Evolutionary conservation across 2,888 invertebrate genomes (phyloP), one percentile per base, ranked within the genome.

Genomic region (Microplitis manilae): DNA sequence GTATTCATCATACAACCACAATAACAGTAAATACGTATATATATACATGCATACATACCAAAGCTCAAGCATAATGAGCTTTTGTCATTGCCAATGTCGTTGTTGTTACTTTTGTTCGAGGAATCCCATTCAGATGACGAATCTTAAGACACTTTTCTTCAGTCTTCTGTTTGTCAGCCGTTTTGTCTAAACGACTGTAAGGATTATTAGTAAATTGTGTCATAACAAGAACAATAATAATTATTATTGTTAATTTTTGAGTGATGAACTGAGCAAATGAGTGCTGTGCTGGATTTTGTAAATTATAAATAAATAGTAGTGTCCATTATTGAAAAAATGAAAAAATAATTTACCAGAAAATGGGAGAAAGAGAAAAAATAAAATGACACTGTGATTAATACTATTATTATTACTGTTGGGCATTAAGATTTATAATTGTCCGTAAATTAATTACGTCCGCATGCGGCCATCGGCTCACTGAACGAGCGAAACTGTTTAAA

Each of bases 1-100:
- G 67, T 77, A 71, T 59, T 77, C 79, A 75, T 77, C n/a, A 39
- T 9, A 38, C 65, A 65, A 65, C 50, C 9, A 50, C 13, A 50
- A 50, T 50, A 50, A 50, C 6, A 50, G 8, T 50, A 50, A 13
- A 13, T 50, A 13, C 13, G n/a, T 17, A 17, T 17, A 17, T 17
- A 50, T 50, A 4, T 13, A 13, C 8, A 64, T 6, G 7, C 20
- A 15, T 64, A 64, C 13, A 5, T 50, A 50, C 13, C 50, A 13
- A 30, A 13, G 39, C 62, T 50, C 50, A 13, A 50, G 50, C 13
- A 13, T 13, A 50, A 8, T 50, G 50, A 50, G 13, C 50, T 50
- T 50, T 50, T 5, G 50, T 1, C 50, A 8, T 13, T 8, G 50
- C 50, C 13, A 50, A 8, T 5, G 30, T 30, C 30, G 30, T 30